These are phyloP conservation scores for Sminthurinus aureus DNA, from an alignment of 2,888 invertebrate genomes.

Conservation along the genomic window DNA sequence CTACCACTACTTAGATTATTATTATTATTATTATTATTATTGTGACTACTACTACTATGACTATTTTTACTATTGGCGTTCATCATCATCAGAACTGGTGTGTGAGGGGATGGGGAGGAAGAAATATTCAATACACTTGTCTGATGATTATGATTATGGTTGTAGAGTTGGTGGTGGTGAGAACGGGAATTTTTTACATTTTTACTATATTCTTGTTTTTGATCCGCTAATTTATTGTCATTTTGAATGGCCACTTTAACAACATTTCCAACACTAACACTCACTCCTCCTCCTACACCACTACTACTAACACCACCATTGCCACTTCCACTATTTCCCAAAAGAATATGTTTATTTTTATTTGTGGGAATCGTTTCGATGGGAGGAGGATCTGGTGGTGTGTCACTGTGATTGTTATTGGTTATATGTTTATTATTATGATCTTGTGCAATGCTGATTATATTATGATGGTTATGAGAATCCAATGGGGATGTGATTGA, in stretches of 20 bases:
- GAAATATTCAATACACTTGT: too few species aligned
- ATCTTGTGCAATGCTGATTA: not conserved
- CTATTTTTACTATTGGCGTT: not conserved
- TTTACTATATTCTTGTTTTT: not conserved
- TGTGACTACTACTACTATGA: not conserved
- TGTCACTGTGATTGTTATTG: constrained; percentile 60
- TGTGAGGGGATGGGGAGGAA: too few species aligned
- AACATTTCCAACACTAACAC: constrained; percentile 7
- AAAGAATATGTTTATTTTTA: constrained; percentile 64
- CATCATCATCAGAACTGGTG: not conserved
- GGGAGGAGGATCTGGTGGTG: constrained; percentile 86
- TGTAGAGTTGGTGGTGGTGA: not conserved
- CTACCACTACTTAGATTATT: not conserved
- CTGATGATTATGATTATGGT: constrained; percentile 13
- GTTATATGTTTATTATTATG: not conserved
- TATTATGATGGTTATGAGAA: too few species aligned
- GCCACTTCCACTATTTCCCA: too few species aligned
- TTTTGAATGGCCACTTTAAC: constrained; percentile 9
- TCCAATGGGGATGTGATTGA: not conserved
- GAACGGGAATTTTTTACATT: not conserved
- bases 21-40: not conserved
- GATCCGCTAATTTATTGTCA: not conserved
- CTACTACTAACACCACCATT: not conserved
- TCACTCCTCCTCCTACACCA: constrained; percentile 5
- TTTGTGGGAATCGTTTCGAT: constrained; percentile 91